phyloP scores from a whole-genome alignment of 2,888 invertebrate species.

The Melanostoma mellinum region DNA sequence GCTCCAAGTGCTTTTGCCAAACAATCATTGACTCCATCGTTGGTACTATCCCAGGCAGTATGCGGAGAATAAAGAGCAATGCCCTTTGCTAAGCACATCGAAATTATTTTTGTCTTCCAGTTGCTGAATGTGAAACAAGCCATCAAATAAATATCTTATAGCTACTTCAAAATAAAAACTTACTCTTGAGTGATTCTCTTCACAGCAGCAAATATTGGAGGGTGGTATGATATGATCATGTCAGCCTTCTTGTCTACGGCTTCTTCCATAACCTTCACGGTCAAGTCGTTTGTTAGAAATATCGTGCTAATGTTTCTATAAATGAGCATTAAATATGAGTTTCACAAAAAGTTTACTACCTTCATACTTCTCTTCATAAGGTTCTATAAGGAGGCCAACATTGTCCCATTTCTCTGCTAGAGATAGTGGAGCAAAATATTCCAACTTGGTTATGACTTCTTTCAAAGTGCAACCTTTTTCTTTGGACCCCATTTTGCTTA shows the following conservation, averaged over 20 bases:
- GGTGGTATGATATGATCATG: constrained; percentile 96
- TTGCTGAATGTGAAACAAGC: constrained; percentile 80
- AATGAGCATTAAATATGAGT: background rate
- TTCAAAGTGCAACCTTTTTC: constrained; percentile 25
- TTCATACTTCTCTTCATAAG: constrained; percentile 84
- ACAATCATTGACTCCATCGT: constrained; percentile 96
- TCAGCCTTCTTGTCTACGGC: constrained; percentile 87
- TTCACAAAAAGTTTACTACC: background rate
- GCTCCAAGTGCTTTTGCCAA: constrained; percentile 84
- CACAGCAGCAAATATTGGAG: constrained; percentile 94
- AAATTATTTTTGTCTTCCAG: constrained; percentile 92
- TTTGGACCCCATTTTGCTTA: constrained; percentile 24
- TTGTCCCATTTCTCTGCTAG: constrained; percentile 96
- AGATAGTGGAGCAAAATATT: constrained; percentile 87
- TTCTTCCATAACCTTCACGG: constrained; percentile 92
- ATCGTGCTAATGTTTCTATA: constrained; percentile 84
- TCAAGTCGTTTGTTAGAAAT: constrained; percentile 95
- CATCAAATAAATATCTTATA: constrained; percentile 20
- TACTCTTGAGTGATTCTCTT: constrained; percentile 91
- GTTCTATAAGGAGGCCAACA: constrained; percentile 95
- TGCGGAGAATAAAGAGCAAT: constrained; percentile 97
- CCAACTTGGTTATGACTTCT: constrained; percentile 84
- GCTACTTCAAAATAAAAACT: constrained; percentile 58
- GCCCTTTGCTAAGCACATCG: constrained; percentile 90
- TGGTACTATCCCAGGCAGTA: constrained; percentile 92